Base-by-base conservation (phyloP, 2,113 vertebrate species). In the Corythoichthys intestinalis region DNA sequence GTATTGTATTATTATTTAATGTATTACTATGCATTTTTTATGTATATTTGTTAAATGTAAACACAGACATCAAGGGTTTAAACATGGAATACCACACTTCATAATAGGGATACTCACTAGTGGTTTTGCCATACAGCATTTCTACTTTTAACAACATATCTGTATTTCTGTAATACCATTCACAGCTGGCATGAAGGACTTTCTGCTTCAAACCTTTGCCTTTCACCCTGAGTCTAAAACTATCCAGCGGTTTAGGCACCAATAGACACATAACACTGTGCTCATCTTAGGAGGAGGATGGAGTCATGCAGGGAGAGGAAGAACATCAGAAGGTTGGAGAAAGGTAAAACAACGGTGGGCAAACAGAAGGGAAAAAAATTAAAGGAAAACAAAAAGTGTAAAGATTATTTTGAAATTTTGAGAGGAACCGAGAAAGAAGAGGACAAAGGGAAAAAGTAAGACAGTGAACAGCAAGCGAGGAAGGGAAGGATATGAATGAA, bases 211-310 rank as follows among this genome's bases (percentile, higher is more conserved):
- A 92, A 86, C 93, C 93, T 88, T 92, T 93, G 85, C 94, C 94
- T 86, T 95, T 96, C 93, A 94, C 93, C 87, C 94, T 95, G 90
- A 94, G 92, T 88, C 93, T 94, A 89, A 94, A 93, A 92, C 87
- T 93, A 93, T 96, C 95, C 94, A 94, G 82, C 79, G 92, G 94
- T 91, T 96, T 95, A 90, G 94, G 94, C 86, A 94, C 94, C 91
- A 94, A 93, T 82, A 94, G 91, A 94, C 91, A 95, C 92, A 95
- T 89, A 86, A 90, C 92, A 93, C 92, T 93, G 88, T 94, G 93
- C 90, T 94, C 96, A 93, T 95, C 95, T 96, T 79, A 83, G 86
- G 79, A 88, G 83, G 87, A 85, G 4, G 85, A 88, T 77, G 79
- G 15, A 14, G 48, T 64, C 4, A 8, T 11, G 47, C 10, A 38